Evolutionary conservation across 2,113 vertebrate species (phyloP).

Genomic region (Rhinolophus sinicus): DNA sequence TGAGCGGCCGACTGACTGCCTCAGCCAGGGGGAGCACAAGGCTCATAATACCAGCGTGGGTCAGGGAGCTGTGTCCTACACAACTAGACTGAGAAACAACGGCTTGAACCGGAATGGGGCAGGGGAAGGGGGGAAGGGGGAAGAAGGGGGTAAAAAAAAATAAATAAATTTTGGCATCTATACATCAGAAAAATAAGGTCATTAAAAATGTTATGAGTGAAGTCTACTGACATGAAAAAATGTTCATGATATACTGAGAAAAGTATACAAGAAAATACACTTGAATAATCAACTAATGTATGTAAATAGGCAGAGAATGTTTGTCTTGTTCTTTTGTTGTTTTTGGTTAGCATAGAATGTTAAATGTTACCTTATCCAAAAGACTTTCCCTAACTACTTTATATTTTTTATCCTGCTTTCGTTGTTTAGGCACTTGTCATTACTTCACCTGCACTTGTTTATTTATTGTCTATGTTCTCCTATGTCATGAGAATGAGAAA

Average conservation of each 20-base stretch:
- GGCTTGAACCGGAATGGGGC: no score
- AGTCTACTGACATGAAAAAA: slow-evolving; percentile 15
- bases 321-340: no score
- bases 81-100: no score
- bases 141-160: background rate
- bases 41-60: no score
- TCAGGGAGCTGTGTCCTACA: no score
- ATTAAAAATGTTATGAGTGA: slow-evolving; percentile 27
- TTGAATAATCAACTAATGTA: slow-evolving; percentile 33
- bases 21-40: no score
- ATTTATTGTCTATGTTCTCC: slow-evolving; percentile 6
- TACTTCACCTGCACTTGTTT: background rate
- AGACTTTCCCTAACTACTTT: slow-evolving; percentile 25
- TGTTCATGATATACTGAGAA: slow-evolving; percentile 22
- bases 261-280: slow-evolving; percentile 23
- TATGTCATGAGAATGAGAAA: slow-evolving; percentile 22
- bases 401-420: background rate
- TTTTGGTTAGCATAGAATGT: background rate
- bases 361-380: slow-evolving; percentile 27
- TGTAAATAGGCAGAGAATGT: background rate
- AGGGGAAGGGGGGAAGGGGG: no score
- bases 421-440: slow-evolving; percentile 18
- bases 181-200: background rate
- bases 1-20: no score
- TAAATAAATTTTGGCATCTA: background rate